Evolutionary conservation across 2,888 invertebrate genomes (phyloP).

Genomic region (Chironomus riparius): DNA sequence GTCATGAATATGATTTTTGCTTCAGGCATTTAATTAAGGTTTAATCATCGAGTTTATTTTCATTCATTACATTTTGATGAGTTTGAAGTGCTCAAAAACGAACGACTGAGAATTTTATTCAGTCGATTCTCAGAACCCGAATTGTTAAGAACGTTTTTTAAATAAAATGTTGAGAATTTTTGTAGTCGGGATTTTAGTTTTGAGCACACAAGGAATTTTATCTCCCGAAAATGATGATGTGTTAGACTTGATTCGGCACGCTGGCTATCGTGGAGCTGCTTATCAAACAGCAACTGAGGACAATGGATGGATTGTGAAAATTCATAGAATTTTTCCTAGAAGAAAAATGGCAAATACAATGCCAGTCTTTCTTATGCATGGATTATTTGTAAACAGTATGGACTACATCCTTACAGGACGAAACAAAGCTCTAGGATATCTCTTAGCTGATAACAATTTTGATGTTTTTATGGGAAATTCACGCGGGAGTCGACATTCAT

Average conservation of each 20-base stretch:
- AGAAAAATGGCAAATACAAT: slow-evolving; percentile 32
- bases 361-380: slow-evolving; percentile 21
- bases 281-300: slow-evolving; percentile 54
- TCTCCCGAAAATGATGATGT: not conserved
- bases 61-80: too few relatives aligned
- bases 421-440: slow-evolving; percentile 34
- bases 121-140: not conserved
- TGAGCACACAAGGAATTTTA: not conserved
- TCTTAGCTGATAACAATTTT: slow-evolving; percentile 40
- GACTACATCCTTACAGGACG: not conserved
- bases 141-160: not conserved
- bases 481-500: slow-evolving; percentile 41
- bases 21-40: too few relatives aligned
- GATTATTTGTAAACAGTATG: not conserved
- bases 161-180: not conserved
- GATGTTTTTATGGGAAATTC: slow-evolving; percentile 44
- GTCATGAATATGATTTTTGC: too few relatives aligned
- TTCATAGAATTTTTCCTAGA: slow-evolving; percentile 55
- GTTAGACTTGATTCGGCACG: not conserved
- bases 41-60: too few relatives aligned
- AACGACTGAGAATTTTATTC: not conserved
- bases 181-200: not conserved
- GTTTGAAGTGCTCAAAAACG: too few relatives aligned
- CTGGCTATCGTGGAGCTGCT: slow-evolving; percentile 48
- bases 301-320: slow-evolving; percentile 53